Evolutionary conservation across 2,113 vertebrate genomes (phyloP).

Genomic region (Meriones unguiculatus): DNA sequence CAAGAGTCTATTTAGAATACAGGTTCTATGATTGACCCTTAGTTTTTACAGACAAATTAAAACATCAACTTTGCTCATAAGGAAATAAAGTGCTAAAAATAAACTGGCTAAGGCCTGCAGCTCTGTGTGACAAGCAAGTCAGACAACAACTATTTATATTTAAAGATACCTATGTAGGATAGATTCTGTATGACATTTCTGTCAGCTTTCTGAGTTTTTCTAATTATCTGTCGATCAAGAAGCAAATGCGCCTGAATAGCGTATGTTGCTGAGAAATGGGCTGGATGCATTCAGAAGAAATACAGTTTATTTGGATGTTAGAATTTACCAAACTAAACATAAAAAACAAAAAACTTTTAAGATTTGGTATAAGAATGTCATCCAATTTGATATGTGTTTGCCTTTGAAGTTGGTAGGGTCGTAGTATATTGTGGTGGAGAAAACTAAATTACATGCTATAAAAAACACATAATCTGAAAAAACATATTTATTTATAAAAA

Average conservation of each 20-base stretch:
- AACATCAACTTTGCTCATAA: neutral
- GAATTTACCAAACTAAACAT: constrained; percentile 38
- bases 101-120: neutral
- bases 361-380: neutral
- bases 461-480: constrained; percentile 55
- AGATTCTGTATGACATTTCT: constrained; percentile 3
- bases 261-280: neutral
- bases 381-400: neutral
- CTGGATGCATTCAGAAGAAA: neutral
- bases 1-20: neutral
- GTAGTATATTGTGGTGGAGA: constrained; percentile 29
- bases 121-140: neutral
- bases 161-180: neutral
- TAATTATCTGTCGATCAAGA: constrained; percentile 23
- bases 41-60: neutral
- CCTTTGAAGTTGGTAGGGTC: constrained; percentile 14
- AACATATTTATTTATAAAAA: constrained; percentile 52
- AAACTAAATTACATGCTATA: neutral
- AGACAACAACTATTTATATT: constrained; percentile 4
- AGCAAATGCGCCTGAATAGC: neutral
- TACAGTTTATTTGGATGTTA: constrained; percentile 12
- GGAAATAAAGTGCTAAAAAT: neutral
- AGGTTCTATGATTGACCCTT: neutral
- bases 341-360: neutral
- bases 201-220: constrained; percentile 38